A percentile compares a stretch with the other conserved stretches of the same genome.
Evolutionary conservation across 1,140 invertebrate species (phyloP).

Genomic region (Subanguina moxae): DNA sequence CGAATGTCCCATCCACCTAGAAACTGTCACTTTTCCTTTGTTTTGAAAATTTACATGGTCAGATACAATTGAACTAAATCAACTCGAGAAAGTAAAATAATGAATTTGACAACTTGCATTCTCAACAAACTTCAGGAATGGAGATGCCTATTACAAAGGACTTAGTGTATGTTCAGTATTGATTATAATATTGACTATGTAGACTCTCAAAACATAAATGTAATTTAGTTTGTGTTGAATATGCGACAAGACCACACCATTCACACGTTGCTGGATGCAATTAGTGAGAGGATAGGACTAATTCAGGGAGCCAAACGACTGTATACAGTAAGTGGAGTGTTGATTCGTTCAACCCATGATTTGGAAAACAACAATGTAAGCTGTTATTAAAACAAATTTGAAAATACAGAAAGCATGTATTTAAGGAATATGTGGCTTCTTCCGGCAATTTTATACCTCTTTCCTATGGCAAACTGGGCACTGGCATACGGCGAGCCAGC

Average conservation of each 20-base stretch:
- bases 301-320: not conserved
- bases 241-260: not conserved
- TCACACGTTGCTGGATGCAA: not conserved
- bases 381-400: not conserved
- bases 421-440: constrained; percentile 29
- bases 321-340: not conserved
- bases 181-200: not conserved
- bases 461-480: constrained; percentile 9
- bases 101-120: too few relatives aligned
- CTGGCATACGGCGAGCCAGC: not conserved
- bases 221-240: not conserved
- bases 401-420: not conserved
- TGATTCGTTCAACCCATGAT: not conserved
- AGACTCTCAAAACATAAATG: not conserved
- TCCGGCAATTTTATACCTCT: constrained; percentile 19
- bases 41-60: too few relatives aligned
- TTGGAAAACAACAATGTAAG: constrained; percentile 10
- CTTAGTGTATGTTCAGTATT: not conserved
- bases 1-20: too few relatives aligned
- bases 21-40: too few relatives aligned
- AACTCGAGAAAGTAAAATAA: too few relatives aligned
- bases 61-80: too few relatives aligned
- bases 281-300: constrained; percentile 1
- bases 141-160: not conserved
- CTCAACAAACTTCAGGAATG: not conserved